Conservation (phyloP, 2,113 vertebrate genomes). For the Sapayoa aenigma region DNA sequence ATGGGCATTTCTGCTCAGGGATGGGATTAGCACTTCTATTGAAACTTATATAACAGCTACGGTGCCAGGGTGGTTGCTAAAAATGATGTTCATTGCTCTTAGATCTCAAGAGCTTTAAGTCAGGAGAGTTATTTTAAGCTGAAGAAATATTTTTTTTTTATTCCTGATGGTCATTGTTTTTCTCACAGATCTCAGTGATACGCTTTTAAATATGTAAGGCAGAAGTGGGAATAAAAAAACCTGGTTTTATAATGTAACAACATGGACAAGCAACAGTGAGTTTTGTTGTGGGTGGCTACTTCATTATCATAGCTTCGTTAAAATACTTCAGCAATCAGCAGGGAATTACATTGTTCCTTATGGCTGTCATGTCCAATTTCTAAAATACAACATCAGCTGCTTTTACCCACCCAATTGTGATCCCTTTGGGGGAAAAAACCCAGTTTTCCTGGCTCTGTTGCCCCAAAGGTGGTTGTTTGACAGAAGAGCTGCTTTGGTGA, state of each 20-base stretch:
- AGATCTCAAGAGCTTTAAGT: not conserved
- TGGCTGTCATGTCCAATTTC: not conserved
- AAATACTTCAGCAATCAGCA: not conserved
- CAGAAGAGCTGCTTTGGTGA: constrained; percentile 18
- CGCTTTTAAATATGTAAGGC: not conserved
- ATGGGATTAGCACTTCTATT: not conserved
- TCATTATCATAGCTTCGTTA: not conserved
- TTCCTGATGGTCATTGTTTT: not conserved
- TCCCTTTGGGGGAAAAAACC: not conserved
- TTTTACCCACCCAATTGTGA: not conserved
- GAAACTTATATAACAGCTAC: not conserved
- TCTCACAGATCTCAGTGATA: not conserved
- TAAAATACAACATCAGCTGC: not conserved
- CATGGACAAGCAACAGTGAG: not conserved
- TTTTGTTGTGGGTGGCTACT: not conserved
- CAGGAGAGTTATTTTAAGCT: not conserved
- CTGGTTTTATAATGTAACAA: not conserved
- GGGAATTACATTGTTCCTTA: not conserved
- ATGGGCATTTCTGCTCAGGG: constrained; percentile 6
- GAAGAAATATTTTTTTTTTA: not conserved
- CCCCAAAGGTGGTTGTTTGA: not conserved
- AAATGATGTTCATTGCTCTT: not conserved
- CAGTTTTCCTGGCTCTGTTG: not conserved
- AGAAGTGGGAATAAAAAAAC: not conserved
- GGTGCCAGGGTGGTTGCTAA: constrained; percentile 39